Evolutionary conservation across 2,113 vertebrate species (phyloP), one percentile per base, ranked within the genome.

Genomic region (Gnathochromis pfefferi): DNA sequence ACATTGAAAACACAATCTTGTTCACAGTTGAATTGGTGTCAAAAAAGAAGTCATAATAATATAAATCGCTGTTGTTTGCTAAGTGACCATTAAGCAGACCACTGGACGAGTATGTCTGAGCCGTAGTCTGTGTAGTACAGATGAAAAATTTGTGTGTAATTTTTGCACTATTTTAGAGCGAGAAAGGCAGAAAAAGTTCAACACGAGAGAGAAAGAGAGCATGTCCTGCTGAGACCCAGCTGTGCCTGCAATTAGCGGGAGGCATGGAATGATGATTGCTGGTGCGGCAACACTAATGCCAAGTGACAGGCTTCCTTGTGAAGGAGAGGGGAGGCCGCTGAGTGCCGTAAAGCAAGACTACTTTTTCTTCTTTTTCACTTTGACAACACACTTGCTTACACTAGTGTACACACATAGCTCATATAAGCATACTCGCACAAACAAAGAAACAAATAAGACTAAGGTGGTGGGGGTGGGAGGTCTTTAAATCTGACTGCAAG

Each of bases 241-340:
- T 99, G 98, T 99, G 98, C 97, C 97, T 97, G 97, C 98, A 99
- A 99, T 99, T 99, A 99, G 98, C 98, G 97, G 97, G 97, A 99
- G 97, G 98, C 97, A 97, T 97, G 97, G 97, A 98, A 99, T 98
- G 98, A 98, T 98, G 98, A 98, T 98, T 98, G 98, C 97, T 98
- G 97, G 97, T 96, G 97, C 96, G 95, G 97, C 97, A 97, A 99
- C 97, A 96, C 97, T 98, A 97, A 99, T 98, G 95, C 96, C 96
- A 98, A 98, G 97, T 97, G 98, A 98, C 99, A 99, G 97, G 97
- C 97, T 98, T 97, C 97, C 82, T 88, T 93, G 90, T 93, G 95
- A 94, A 96, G 92, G 91, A 97, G 96, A 97, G 93, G 97, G 97
- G 96, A 97, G 97, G 97, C 91, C 58, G 81, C 97, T 96, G 95